Evolutionary conservation across 1,140 invertebrate genomes (phyloP).

Genomic region (Drosophila nikananu): DNA sequence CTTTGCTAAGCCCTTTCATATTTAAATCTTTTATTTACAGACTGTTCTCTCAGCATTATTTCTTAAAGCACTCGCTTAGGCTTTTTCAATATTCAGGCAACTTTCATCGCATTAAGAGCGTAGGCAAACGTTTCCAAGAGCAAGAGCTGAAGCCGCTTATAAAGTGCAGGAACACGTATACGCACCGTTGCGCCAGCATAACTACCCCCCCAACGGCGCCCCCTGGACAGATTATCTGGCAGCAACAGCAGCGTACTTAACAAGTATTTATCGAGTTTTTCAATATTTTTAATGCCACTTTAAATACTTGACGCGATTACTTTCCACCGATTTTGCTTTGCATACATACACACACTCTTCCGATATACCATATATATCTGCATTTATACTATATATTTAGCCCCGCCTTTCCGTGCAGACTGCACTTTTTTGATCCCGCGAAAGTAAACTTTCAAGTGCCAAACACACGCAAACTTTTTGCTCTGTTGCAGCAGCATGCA

Average conservation of each 20-base stretch:
- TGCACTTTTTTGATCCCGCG: constrained; percentile 38
- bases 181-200: constrained; percentile 37
- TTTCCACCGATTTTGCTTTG: constrained; percentile 77
- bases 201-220: neutral
- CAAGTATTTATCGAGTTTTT: constrained; percentile 83
- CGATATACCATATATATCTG: neutral
- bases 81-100: constrained; percentile 9
- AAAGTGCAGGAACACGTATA: constrained; percentile 54
- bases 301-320: constrained; percentile 82
- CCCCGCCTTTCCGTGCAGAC: constrained; percentile 4
- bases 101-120: constrained; percentile 7
- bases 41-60: constrained; percentile 1
- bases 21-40: constrained; percentile 10
- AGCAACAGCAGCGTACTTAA: constrained; percentile 55
- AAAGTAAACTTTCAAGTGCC: constrained; percentile 74
- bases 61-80: constrained; percentile 8
- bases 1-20: neutral
- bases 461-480: constrained; percentile 80
- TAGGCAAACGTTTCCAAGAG: constrained; percentile 6
- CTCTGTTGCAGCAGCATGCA: constrained; percentile 63
- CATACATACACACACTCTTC: constrained; percentile 38
- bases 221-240: constrained; percentile 29
- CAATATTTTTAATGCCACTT: constrained; percentile 83
- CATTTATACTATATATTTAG: constrained; percentile 8
- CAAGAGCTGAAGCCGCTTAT: constrained; percentile 23